Percentiles rank a stretch among this genome's conserved stretches.
phyloP scores from a whole-genome alignment of 2,113 vertebrate species.

The Petroica traversi region DNA sequence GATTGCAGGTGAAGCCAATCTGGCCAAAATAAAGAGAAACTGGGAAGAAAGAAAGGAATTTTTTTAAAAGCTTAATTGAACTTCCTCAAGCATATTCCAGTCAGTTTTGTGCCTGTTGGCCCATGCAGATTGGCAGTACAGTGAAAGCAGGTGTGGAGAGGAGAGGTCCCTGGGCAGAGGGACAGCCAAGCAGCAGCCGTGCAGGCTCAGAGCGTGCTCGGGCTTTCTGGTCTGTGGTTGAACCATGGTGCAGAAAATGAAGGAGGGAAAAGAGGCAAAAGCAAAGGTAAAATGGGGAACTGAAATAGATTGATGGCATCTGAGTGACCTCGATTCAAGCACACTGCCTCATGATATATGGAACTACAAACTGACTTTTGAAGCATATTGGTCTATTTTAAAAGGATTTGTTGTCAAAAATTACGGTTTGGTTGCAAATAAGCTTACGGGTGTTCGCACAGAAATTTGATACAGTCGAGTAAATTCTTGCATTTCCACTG shows the following conservation, averaged over 20 bases:
- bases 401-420: not conserved
- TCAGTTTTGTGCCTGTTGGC: not conserved
- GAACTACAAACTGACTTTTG: not conserved
- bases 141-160: not conserved
- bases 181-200: not conserved
- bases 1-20: not conserved
- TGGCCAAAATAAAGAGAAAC: not conserved
- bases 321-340: not conserved
- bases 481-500: not conserved
- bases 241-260: not conserved
- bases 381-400: not conserved
- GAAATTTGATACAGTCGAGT: not conserved
- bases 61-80: not conserved
- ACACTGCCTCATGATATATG: not conserved
- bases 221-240: not conserved
- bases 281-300: not conserved
- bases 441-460: not conserved
- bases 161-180: not conserved
- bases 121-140: not conserved
- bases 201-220: rapidly evolving
- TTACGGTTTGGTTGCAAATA: not conserved
- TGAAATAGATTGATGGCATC: not conserved
- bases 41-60: not conserved
- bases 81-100: not conserved
- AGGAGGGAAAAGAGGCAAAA: not conserved